phyloP scores from a whole-genome alignment of 2,888 invertebrate genomes.

The Clanis bilineata region DNA sequence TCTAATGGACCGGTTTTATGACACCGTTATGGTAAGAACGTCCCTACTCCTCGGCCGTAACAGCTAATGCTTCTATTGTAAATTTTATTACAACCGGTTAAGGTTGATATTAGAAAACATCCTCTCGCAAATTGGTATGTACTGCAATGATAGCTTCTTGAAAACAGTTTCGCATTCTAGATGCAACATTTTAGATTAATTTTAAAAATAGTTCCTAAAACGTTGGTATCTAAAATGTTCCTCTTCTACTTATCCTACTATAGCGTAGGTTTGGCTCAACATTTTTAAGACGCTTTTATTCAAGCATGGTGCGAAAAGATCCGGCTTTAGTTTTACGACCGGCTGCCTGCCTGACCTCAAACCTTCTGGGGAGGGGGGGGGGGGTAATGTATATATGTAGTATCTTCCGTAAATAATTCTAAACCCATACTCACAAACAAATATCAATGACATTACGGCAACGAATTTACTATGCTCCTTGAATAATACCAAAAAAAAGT shows the following conservation, averaged over 20 bases:
- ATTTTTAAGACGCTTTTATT: too few relatives aligned
- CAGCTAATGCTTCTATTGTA: conserved; percentile 17
- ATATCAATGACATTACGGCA: background rate
- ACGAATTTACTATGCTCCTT: too few relatives aligned
- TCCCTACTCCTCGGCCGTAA: conserved; percentile 30
- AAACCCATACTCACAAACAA: background rate
- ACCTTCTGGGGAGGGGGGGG: too few relatives aligned
- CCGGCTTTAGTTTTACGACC: too few relatives aligned
- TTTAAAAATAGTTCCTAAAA: background rate
- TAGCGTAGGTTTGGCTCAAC: too few relatives aligned
- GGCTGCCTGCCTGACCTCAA: too few relatives aligned
- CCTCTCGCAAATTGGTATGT: background rate
- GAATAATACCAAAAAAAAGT: too few relatives aligned
- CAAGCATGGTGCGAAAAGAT: too few relatives aligned
- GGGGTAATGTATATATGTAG: too few relatives aligned
- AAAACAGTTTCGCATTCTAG: conserved; percentile 27
- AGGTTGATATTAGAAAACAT: conserved; percentile 21
- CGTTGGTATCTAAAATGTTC: too few relatives aligned
- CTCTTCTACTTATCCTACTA: too few relatives aligned
- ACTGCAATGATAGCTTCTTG: conserved; percentile 24
- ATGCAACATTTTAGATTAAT: conserved; percentile 25
- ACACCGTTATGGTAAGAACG: conserved; percentile 46
- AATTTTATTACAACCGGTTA: conserved; percentile 25
- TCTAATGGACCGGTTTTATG: conserved; percentile 53
- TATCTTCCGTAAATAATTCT: too few relatives aligned